phyloP scores from a whole-genome alignment of 2,888 invertebrate species.

The Plutella xylostella region DNA sequence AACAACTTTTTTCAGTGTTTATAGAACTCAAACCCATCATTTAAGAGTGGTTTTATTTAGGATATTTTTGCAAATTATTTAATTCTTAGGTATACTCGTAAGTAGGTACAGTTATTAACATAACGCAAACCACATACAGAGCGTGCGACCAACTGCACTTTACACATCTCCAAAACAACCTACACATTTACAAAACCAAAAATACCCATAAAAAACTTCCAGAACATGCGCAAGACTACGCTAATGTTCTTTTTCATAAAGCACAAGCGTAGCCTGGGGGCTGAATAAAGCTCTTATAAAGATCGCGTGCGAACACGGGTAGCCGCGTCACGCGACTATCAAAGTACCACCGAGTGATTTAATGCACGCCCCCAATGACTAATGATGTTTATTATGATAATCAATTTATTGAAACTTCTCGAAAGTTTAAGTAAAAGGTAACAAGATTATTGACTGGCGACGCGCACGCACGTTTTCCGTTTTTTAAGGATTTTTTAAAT shows the following conservation, averaged over 20 bases:
- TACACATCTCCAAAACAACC: no score
- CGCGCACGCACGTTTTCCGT: slow-evolving; percentile 5
- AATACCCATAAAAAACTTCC: no score
- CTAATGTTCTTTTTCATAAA: slow-evolving; percentile 2
- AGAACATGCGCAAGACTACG: neutral
- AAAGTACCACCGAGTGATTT: slow-evolving; percentile 38
- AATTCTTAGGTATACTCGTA: no score
- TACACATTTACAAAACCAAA: no score
- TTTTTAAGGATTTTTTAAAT: no score
- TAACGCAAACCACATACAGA: no score
- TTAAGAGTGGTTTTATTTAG: no score
- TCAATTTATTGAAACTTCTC: slow-evolving; percentile 52
- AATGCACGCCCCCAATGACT: slow-evolving; percentile 51
- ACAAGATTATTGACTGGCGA: slow-evolving; percentile 4
- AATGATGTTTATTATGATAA: slow-evolving; percentile 61
- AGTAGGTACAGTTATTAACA: no score
- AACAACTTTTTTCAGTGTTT: no score
- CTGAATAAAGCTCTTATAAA: slow-evolving; percentile 17
- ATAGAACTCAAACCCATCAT: no score
- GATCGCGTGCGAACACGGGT: slow-evolving; percentile 55
- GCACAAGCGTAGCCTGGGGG: neutral
- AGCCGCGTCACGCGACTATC: slow-evolving; percentile 45
- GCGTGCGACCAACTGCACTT: no score
- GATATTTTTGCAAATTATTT: no score
- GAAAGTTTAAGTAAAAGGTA: slow-evolving; percentile 37